Evolutionary conservation across 2,888 invertebrate genomes (phyloP).

Genomic region (Caenorhabditis sinica): DNA sequence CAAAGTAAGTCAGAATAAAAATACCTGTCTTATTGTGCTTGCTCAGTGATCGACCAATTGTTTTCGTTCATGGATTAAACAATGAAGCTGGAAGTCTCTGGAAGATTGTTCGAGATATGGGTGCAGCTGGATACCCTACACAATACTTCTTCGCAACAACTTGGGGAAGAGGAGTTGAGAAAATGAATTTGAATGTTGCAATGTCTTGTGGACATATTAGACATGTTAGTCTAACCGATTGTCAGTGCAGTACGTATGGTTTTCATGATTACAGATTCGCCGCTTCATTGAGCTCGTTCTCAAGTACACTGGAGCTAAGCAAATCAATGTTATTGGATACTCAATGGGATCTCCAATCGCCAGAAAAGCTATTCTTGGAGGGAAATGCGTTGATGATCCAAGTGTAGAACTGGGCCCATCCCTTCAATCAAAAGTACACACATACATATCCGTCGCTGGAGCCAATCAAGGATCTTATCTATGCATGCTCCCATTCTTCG

Average conservation of each 20-base stretch:
- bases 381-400: constrained; percentile 73
- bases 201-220: constrained; percentile 66
- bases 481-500: constrained; percentile 77
- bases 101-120: constrained; percentile 48
- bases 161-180: constrained; percentile 64
- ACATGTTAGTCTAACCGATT: constrained; percentile 62
- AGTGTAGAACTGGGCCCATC: constrained; percentile 78
- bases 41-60: constrained; percentile 50
- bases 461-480: constrained; percentile 79
- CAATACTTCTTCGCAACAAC: constrained; percentile 57
- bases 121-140: constrained; percentile 30
- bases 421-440: constrained; percentile 75
- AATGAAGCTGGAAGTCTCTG: constrained; percentile 63
- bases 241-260: neutral
- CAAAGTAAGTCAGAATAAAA: constrained; percentile 12
- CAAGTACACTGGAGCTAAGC: constrained; percentile 45
- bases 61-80: constrained; percentile 64
- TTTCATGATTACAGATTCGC: constrained; percentile 47
- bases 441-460: constrained; percentile 76
- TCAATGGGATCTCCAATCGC: constrained; percentile 80
- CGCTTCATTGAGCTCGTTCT: constrained; percentile 55
- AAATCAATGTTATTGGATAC: constrained; percentile 80
- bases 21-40: neutral
- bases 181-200: constrained; percentile 38
- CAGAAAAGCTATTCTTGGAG: constrained; percentile 77